Evolutionary conservation across 2,113 vertebrate species (phyloP).

Genomic region (Melanostigma gelatinosum): DNA sequence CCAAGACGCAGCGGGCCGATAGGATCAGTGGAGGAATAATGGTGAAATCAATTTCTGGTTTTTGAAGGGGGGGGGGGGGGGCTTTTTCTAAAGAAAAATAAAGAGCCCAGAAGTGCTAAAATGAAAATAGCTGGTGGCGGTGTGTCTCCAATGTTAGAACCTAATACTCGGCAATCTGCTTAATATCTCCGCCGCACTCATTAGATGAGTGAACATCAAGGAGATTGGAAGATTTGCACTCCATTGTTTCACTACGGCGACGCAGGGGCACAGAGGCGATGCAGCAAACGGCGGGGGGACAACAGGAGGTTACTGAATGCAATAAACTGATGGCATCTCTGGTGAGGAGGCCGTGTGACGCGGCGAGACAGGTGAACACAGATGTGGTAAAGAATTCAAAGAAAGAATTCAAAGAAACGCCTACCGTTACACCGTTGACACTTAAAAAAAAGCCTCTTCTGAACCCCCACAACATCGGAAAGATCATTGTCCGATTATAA

Average conservation of each 20-base stretch:
- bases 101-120: conserved; percentile 67
- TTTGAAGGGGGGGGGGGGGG: not conserved
- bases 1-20: conserved; percentile 71
- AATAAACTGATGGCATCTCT: conserved; percentile 2
- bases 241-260: conserved; percentile 67
- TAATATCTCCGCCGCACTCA: conserved; percentile 70
- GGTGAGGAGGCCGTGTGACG: not conserved
- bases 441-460: conserved; percentile 15
- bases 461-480: conserved; percentile 45
- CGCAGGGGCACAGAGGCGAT: conserved; percentile 34
- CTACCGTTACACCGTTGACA: not conserved
- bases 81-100: conserved; percentile 47
- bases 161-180: conserved; percentile 75
- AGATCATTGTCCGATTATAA: conserved; percentile 45
- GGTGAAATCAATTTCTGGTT: conserved; percentile 48
- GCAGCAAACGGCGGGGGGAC: not conserved
- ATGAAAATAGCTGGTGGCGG: conserved; percentile 70
- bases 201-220: conserved; percentile 79
- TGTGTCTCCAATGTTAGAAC: conserved; percentile 67
- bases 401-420: not conserved
- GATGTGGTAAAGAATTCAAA: not conserved
- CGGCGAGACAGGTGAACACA: conserved; percentile 5
- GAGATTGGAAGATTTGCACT: conserved; percentile 71
- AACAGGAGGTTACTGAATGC: not conserved
- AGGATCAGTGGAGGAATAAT: conserved; percentile 70